Evolutionary conservation across 2,113 vertebrate species (phyloP), one percentile per base, ranked within the genome.

Genomic region (Prionailurus bengalensis): DNA sequence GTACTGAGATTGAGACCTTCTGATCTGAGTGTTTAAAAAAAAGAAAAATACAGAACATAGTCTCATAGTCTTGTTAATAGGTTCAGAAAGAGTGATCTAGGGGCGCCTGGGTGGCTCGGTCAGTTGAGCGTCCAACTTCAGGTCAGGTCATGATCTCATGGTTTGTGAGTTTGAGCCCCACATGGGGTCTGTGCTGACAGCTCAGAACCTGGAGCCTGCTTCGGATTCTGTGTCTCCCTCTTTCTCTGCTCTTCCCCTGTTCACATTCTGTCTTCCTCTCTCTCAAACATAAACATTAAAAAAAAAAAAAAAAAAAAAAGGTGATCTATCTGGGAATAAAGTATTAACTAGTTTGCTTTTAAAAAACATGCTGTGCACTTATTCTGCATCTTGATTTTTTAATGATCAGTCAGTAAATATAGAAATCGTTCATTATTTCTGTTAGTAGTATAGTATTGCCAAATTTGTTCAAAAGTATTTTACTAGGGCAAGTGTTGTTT

Each of bases 361-460:
- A 25, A 58, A 79, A 65, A 89, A 58, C 6, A n/a, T 91, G n/a
- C 31, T 45, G 8, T 39, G 31, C 4, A n/a, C 7, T 73, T 92
- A 76, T 13, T 91, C n/a, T 88, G 17, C 53, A 31, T 93, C 48
- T 93, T 96, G 63, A 88, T 71, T 88, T 87, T 82, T 91, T 61
- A 42, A 55, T 73, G 17, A 25, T 45, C 27, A 76, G 7, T 88
- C 65, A 97, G 36, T 73, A 61, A 25, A 91, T 79, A 82, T 0
- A 76, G 53, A 66, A 74, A 55, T 61, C 45, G 58, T 79, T 90
- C 16, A 88, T 58, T 94, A 58, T 76, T 95, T 90, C 71, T 88
- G 73, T 21, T 74, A 83, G 31, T 88, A 68, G 29, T 9, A 19
- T 53, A 73, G 42, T 88, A 93, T 81, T 93, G 36, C 25, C 33